Evolutionary conservation across 23 tunicate species (phyloP).

Genomic region (Halocynthia aurantium): DNA sequence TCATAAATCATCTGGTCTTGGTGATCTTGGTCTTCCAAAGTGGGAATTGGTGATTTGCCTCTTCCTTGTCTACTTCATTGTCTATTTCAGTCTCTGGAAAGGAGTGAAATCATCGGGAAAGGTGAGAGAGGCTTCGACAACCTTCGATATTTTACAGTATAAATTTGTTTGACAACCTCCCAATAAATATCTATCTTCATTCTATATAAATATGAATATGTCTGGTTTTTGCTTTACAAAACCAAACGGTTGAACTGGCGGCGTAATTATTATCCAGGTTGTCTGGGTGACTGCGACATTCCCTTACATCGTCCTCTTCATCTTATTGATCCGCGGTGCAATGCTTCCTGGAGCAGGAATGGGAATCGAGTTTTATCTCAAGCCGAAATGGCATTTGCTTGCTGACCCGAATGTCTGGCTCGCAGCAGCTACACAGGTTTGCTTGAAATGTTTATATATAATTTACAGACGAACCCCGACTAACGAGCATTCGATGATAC

Average conservation of each 20-base stretch:
- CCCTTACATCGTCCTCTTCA: constrained; percentile 75
- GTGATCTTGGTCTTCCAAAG: constrained; percentile 70
- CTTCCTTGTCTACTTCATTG: constrained; percentile 58
- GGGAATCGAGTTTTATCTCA: constrained; percentile 74
- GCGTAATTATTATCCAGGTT: constrained; percentile 36
- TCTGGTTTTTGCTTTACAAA: no score
- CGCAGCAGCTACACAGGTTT: constrained; percentile 95
- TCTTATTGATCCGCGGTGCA: constrained; percentile 64
- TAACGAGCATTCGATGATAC: no score
- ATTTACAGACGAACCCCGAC: no score
- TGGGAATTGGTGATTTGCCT: constrained; percentile 77
- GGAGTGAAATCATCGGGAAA: constrained; percentile 93
- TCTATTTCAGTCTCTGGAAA: constrained; percentile 89
- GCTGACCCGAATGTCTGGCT: constrained; percentile 56
- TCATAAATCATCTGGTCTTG: constrained; percentile 67
- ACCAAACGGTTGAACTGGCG: background rate
- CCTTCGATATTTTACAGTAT: no score
- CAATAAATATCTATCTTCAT: no score
- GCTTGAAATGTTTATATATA: no score
- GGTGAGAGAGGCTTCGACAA: constrained; percentile 14
- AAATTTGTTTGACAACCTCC: background rate
- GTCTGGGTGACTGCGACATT: constrained; percentile 95
- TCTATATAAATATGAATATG: no score
- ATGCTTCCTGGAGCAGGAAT: constrained; percentile 72
- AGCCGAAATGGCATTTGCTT: constrained; percentile 61